Evolutionary conservation across 2,113 vertebrate species (phyloP).

Genomic region (Anhinga anhinga): DNA sequence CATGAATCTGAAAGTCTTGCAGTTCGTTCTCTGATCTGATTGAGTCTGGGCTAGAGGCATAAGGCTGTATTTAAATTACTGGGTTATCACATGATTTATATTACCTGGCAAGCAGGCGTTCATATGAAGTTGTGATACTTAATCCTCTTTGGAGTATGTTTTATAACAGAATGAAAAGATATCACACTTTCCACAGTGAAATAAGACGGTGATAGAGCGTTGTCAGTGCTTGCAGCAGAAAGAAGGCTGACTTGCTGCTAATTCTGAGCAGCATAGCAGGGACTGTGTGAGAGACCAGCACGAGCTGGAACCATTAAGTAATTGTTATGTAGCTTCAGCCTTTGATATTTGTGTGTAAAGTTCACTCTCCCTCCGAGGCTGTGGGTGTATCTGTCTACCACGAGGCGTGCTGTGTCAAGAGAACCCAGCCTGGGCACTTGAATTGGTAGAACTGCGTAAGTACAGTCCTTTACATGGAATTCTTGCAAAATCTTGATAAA

Average conservation of each 20-base stretch:
- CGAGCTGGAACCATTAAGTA: not conserved
- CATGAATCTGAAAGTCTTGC: constrained; percentile 11
- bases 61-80: not conserved
- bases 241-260: not conserved
- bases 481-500: not conserved
- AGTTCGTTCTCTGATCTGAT: not conserved
- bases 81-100: not conserved
- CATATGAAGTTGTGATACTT: not conserved
- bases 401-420: not conserved
- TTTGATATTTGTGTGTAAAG: not conserved
- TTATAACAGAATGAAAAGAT: not conserved
- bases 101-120: not conserved
- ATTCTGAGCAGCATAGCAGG: not conserved
- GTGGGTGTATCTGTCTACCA: not conserved
- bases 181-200: not conserved
- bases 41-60: not conserved
- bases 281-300: not conserved
- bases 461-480: not conserved
- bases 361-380: not conserved
- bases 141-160: not conserved
- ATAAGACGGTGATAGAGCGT: not conserved
- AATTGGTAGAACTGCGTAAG: not conserved
- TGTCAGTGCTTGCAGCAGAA: not conserved
- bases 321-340: not conserved
- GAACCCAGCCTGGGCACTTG: not conserved